phyloP scores from a whole-genome alignment of 2,113 vertebrate genomes.

The Dasyurus viverrinus region DNA sequence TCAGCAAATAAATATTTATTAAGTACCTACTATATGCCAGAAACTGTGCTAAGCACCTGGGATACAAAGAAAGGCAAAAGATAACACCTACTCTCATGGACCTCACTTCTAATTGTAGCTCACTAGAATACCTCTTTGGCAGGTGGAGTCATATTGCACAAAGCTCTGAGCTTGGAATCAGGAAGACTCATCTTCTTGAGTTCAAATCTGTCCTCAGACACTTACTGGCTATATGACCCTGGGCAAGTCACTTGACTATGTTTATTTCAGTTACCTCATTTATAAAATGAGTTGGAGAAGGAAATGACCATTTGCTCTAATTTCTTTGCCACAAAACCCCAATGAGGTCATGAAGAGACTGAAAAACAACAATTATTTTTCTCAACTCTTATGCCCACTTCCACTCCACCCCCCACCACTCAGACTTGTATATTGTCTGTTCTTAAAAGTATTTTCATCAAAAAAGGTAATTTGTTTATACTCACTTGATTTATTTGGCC shows the following conservation, averaged over 20 bases:
- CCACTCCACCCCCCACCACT: not conserved
- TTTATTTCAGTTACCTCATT: no score
- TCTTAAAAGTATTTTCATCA: not conserved
- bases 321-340: no score
- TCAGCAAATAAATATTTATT: not conserved
- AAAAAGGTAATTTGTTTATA: not conserved
- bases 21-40: not conserved
- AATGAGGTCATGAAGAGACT: no score
- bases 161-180: no score
- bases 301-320: no score
- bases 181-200: no score
- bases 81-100: not conserved
- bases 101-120: not conserved
- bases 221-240: no score
- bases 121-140: not conserved
- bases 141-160: no score
- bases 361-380: not conserved
- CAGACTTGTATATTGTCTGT: not conserved
- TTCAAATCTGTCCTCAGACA: no score
- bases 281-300: no score
- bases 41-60: not conserved
- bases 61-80: not conserved
- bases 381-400: not conserved
- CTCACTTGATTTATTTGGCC: not conserved
- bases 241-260: no score